Evolutionary conservation across 1,140 invertebrate genomes (phyloP).

Genomic region (Papilio machaon): DNA sequence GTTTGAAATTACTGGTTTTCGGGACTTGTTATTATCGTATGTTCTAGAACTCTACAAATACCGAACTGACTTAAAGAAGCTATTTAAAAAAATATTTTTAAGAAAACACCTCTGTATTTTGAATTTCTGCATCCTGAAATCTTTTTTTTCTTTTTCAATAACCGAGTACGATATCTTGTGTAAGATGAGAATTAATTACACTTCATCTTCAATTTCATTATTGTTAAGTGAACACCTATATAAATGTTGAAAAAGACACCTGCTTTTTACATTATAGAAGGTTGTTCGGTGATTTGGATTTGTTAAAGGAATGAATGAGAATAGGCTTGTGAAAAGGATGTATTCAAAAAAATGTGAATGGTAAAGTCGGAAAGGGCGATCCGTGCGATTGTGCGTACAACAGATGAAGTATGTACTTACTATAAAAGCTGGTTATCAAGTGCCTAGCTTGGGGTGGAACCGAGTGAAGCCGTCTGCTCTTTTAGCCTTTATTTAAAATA

Average conservation of each 20-base stretch:
- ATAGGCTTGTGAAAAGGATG: constrained; percentile 27
- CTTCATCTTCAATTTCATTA: background rate
- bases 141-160: too few relatives aligned
- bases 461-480: constrained; percentile 26
- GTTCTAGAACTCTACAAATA: background rate
- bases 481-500: background rate
- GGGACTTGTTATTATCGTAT: background rate
- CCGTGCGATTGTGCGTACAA: constrained; percentile 36
- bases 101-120: too few relatives aligned
- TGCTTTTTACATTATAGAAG: constrained; percentile 9
- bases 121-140: too few relatives aligned
- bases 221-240: background rate
- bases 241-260: constrained; percentile 18
- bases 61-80: background rate
- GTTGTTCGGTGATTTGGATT: constrained; percentile 17
- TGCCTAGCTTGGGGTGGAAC: constrained; percentile 10
- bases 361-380: constrained; percentile 34
- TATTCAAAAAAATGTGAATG: constrained; percentile 37
- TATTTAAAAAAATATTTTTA: too few relatives aligned
- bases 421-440: constrained; percentile 37
- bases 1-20: background rate
- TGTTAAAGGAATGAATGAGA: constrained; percentile 23
- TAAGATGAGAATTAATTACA: background rate
- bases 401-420: constrained; percentile 31
- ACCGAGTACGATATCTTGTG: background rate